These are phyloP conservation scores for Zootermopsis nevadensis DNA, from an alignment of 2,888 invertebrate genomes.

Conservation along the genomic window DNA sequence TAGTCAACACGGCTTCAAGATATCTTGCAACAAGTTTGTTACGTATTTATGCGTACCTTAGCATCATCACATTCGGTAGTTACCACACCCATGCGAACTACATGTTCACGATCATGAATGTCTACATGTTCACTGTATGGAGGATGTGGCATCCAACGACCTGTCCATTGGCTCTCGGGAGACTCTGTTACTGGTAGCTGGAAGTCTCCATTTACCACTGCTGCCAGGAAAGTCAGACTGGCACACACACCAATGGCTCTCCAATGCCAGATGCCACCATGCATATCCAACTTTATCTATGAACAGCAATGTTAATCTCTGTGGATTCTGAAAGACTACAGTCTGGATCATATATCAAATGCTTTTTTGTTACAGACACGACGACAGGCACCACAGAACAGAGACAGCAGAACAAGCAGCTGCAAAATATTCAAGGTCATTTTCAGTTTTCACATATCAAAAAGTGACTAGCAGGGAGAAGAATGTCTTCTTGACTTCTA, in stretches of 20 bases:
- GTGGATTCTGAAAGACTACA: too few relatives aligned
- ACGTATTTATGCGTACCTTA: slow-evolving; percentile 64
- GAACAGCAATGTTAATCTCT: too few relatives aligned
- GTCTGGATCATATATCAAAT: too few relatives aligned
- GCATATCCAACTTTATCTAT: background rate
- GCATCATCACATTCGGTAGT: slow-evolving; percentile 73
- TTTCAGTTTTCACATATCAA: too few relatives aligned
- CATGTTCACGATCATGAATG: slow-evolving; percentile 59
- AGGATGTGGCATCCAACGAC: slow-evolving; percentile 62
- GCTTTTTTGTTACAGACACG: too few relatives aligned
- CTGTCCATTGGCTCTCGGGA: slow-evolving; percentile 58
- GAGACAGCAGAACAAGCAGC: too few relatives aligned
- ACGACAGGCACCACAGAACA: too few relatives aligned
- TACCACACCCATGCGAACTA: slow-evolving; percentile 69
- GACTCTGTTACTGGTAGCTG: slow-evolving; percentile 8
- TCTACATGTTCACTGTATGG: slow-evolving; percentile 55
- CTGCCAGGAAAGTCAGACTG: background rate
- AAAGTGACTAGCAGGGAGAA: too few relatives aligned
- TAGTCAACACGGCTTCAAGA: too few relatives aligned
- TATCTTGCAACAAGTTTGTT: too few relatives aligned
- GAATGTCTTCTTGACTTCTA: too few relatives aligned
- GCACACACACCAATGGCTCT: background rate
- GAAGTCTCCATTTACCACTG: background rate
- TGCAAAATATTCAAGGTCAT: too few relatives aligned
- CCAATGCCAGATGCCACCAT: background rate